A percentile compares a stretch with the other conserved stretches of the same genome.
These are phyloP conservation scores for Alloplasta piceator DNA, from an alignment of 2,888 invertebrate species.

Conservation along the genomic window DNA sequence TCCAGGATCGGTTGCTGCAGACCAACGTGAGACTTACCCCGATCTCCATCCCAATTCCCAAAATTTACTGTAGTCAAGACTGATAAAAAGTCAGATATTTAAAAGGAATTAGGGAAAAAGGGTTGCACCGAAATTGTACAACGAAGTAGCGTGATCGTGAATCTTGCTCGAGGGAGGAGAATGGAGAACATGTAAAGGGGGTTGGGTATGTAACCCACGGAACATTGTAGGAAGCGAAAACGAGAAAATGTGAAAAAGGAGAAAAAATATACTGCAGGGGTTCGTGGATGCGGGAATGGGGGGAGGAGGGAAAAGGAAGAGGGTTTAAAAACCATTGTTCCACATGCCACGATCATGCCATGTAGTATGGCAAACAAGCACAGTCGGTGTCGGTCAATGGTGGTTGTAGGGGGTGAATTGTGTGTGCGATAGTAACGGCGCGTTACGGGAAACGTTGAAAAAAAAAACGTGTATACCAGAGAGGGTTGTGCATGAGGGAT, in stretches of 20 bases:
- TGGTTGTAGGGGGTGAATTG: slow-evolving; percentile 11
- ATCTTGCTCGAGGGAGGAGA: slow-evolving; percentile 6
- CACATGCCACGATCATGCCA: slow-evolving; percentile 47
- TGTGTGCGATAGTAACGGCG: slow-evolving; percentile 3
- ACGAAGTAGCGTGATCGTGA: slow-evolving; percentile 17
- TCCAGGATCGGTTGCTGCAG: no score
- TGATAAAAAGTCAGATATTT: slow-evolving; percentile 28
- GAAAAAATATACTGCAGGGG: slow-evolving; percentile 2
- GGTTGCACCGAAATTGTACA: slow-evolving; percentile 26
- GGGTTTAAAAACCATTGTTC: slow-evolving; percentile 50
- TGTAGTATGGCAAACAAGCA: slow-evolving; percentile 29
- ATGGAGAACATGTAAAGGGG: slow-evolving; percentile 19
- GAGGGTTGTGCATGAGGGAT: slow-evolving; percentile 21
- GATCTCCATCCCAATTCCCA: no score
- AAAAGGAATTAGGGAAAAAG: slow-evolving; percentile 47
- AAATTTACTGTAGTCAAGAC: no score
- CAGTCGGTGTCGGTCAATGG: slow-evolving; percentile 40
- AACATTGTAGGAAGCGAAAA: slow-evolving; percentile 38
- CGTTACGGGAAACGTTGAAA: slow-evolving; percentile 66
- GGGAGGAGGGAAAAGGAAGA: slow-evolving; percentile 27
- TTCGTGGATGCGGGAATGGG: slow-evolving; percentile 18
- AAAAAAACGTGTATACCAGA: slow-evolving; percentile 64
- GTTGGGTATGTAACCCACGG: background rate
- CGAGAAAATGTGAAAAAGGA: slow-evolving; percentile 42
- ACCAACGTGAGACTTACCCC: no score